Evolutionary conservation across 2,113 vertebrate genomes (phyloP), one percentile per base, ranked within the genome.

Genomic region (Talpa occidentalis): DNA sequence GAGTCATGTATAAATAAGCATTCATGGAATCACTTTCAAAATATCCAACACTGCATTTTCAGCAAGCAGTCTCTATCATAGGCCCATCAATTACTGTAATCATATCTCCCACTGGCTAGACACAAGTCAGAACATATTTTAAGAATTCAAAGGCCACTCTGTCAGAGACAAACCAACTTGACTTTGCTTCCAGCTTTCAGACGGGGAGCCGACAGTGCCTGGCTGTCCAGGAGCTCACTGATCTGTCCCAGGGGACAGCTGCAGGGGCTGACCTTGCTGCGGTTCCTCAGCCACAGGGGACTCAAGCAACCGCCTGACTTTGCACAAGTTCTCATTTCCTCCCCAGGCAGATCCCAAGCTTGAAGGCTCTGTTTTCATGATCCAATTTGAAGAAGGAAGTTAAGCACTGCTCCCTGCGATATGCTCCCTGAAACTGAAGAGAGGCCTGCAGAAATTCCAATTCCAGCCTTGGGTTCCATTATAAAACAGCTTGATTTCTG

Each of bases 121-220:
- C 91, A 73, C n/a, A 64, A 73, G 64, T 69, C 77, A 90, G 72
- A 92, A 90, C 12, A 70, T 60, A 74, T 88, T 95, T 79, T 83
- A 79, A 83, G 88, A 84, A 95, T 86, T 88, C 88, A 94, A 88
- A 92, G 69, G 74, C 82, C 94, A 16, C 69, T 60, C 90, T 86
- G 74, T 93, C 40, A 49, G 81, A 72, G 47, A 54, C 89, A 81
- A 49, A 54, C 83, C 47, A 62, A 37, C 88, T 19, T 49, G 85
- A 40, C 70, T 79, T 62, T 28, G 76, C 94, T 30, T 73, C 42
- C 88, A 88, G 72, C 3, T 54, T 54, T 87, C 64, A 42, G 74
- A 78, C 15, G 21, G 40, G 35, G 49, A 86, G 30, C 66, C 3
- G 0, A 64, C 44, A 16, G 40, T 3, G 47, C 72, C 66, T 16